Conservation (phyloP, 1,140 invertebrate species). For the Acarapis woodi region DNA sequence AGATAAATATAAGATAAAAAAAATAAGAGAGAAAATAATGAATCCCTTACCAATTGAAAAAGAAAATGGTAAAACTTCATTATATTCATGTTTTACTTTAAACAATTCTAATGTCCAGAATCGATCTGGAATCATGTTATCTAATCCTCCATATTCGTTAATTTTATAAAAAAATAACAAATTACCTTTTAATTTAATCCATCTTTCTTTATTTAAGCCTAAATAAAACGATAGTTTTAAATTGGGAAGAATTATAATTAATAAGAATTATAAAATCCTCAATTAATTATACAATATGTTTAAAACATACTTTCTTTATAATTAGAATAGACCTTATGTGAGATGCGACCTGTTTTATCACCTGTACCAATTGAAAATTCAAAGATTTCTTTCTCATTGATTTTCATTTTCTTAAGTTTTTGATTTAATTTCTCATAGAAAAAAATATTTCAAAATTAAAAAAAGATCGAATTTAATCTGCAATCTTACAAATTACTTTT, state of each 20-base stretch:
- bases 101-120: conserved; percentile 34
- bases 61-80: conserved; percentile 28
- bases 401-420: too few relatives aligned
- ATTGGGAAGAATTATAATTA: neutral
- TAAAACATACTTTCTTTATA: too few relatives aligned
- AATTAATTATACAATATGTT: neutral
- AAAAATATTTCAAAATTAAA: too few relatives aligned
- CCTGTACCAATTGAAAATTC: neutral
- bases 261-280: neutral
- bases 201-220: conserved; percentile 33
- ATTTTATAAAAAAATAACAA: conserved; percentile 38
- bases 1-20: neutral
- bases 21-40: neutral
- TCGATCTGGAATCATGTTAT: conserved; percentile 26
- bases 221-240: neutral
- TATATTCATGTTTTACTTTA: conserved; percentile 28
- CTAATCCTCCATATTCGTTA: conserved; percentile 31
- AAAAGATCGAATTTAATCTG: too few relatives aligned
- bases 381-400: neutral
- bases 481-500: too few relatives aligned
- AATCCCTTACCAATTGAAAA: conserved; percentile 18
- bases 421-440: too few relatives aligned
- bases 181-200: conserved; percentile 35
- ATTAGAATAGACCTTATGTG: neutral
- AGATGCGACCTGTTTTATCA: neutral